phyloP scores from a whole-genome alignment of 2,888 invertebrate genomes.

The Chelonus formosanus region DNA sequence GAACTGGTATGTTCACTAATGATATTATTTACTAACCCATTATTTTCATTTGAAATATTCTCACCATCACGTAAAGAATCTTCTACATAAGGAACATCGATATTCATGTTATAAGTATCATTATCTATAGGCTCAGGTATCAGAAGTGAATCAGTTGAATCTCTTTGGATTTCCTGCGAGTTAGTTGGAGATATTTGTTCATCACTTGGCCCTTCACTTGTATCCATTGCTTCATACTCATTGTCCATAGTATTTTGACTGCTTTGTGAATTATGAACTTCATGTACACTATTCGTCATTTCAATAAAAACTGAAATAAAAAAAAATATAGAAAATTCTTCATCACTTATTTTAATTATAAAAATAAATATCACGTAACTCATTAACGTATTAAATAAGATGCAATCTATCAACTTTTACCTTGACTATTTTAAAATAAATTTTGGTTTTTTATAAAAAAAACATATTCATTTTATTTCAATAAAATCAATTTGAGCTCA shows the following conservation, averaged over 20 bases:
- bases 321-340: too few relatives aligned
- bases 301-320: too few relatives aligned
- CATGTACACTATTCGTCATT: too few relatives aligned
- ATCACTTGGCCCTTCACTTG: constrained; percentile 26
- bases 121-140: constrained; percentile 24
- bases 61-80: constrained; percentile 4
- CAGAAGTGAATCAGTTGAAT: constrained; percentile 28
- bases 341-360: too few relatives aligned
- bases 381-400: too few relatives aligned
- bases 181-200: constrained; percentile 17
- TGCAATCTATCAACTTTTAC: too few relatives aligned
- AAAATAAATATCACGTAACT: too few relatives aligned
- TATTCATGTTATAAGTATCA: constrained; percentile 33
- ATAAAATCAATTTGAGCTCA: too few relatives aligned
- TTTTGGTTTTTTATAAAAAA: too few relatives aligned
- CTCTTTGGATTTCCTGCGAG: constrained; percentile 19
- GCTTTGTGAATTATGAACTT: constrained; percentile 12
- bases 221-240: constrained; percentile 42
- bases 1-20: constrained; percentile 22
- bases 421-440: too few relatives aligned
- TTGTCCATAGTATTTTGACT: constrained; percentile 28
- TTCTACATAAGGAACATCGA: constrained; percentile 35
- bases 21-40: not conserved
- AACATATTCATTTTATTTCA: too few relatives aligned
- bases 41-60: constrained; percentile 14